These are phyloP conservation scores for Lutraria rhynchaena DNA, from an alignment of 1,140 invertebrate species.

Conservation along the genomic window DNA sequence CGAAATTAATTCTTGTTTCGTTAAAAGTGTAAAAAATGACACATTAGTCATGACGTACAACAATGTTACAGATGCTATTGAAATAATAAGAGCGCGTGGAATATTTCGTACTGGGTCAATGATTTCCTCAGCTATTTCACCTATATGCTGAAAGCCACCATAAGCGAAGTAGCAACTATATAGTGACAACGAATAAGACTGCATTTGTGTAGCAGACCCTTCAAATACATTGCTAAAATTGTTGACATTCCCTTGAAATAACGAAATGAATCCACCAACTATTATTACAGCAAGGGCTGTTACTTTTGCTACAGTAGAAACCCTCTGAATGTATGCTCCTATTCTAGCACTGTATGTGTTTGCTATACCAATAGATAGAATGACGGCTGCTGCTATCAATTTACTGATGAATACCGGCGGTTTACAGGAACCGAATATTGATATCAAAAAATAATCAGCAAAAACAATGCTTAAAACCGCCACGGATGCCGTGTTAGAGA, in stretches of 20 bases:
- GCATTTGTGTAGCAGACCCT: not conserved
- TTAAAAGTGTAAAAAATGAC: constrained; percentile 81
- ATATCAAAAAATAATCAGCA: constrained; percentile 54
- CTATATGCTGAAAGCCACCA: constrained; percentile 16
- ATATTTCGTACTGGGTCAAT: constrained; percentile 75
- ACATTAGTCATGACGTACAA: constrained; percentile 82
- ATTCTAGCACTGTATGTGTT: constrained; percentile 35
- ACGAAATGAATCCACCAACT: constrained; percentile 29
- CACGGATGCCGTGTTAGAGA: constrained; percentile 88
- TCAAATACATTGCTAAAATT: constrained; percentile 18
- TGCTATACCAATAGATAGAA: constrained; percentile 54
- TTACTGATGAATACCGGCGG: constrained; percentile 24
- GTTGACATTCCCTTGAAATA: constrained; percentile 5
- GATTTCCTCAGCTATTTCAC: constrained; percentile 45
- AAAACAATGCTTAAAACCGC: constrained; percentile 59
- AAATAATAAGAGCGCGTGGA: constrained; percentile 81
- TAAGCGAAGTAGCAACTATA: constrained; percentile 51
- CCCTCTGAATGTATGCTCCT: constrained; percentile 25
- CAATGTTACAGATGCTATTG: constrained; percentile 79
- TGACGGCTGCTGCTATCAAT: constrained; percentile 19
- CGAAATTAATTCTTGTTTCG: constrained; percentile 78
- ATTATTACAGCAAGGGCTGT: constrained; percentile 6
- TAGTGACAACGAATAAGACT: constrained; percentile 34
- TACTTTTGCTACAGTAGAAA: constrained; percentile 37
- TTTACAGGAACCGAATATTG: constrained; percentile 37